These are phyloP conservation scores for Hydrolagus affinis DNA, from an alignment of 2,113 vertebrate genomes.

Conservation along the genomic window DNA sequence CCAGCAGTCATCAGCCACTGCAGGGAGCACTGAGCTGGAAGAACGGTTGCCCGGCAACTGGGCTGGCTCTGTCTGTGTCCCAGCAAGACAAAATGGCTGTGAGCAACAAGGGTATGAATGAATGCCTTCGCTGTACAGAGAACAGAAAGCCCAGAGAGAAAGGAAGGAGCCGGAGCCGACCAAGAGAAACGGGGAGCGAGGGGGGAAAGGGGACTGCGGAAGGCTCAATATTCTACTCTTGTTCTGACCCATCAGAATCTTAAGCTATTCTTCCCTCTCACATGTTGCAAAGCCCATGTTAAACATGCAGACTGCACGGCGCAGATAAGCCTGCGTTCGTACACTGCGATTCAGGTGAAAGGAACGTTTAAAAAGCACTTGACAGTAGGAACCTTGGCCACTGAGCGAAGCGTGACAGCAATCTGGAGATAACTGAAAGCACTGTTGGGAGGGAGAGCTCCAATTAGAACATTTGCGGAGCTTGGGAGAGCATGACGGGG, in stretches of 20 bases:
- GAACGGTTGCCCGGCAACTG: conserved; percentile 19
- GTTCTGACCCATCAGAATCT: not conserved
- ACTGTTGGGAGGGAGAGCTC: too few species aligned
- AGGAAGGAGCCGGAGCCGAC: not conserved
- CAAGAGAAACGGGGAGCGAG: not conserved
- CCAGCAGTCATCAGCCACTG: not conserved
- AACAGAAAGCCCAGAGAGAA: conserved; percentile 1
- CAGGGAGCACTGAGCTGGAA: conserved; percentile 18
- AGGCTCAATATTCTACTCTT: not conserved
- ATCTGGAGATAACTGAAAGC: too few species aligned
- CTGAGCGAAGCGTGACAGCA: too few species aligned
- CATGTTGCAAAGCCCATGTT: not conserved
- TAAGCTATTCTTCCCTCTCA: not conserved
- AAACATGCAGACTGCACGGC: not conserved
- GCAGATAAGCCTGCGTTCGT: not conserved
- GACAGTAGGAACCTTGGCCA: too few species aligned
- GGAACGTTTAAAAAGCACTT: too few species aligned
- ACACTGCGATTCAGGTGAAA: too few species aligned
- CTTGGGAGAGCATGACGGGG: too few species aligned
- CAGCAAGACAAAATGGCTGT: not conserved
- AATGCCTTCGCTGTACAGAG: not conserved
- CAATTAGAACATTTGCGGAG: too few species aligned
- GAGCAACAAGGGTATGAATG: not conserved
- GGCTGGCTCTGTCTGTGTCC: not conserved
- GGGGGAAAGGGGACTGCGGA: not conserved